These are phyloP conservation scores for Ridgeia piscesae DNA, from an alignment of 1,140 invertebrate genomes.

Conservation along the genomic window DNA sequence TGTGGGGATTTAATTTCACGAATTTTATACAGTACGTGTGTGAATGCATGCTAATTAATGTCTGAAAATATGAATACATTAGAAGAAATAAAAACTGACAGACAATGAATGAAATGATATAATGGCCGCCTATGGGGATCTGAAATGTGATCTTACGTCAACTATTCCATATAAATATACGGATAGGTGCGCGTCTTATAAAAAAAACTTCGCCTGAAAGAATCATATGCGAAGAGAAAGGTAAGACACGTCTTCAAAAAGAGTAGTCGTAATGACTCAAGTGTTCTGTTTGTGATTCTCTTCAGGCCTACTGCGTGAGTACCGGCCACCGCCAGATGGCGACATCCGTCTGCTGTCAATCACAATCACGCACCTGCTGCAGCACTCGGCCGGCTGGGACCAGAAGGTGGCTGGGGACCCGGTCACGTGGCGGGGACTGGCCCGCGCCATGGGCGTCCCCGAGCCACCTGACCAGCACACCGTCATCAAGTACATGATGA, in stretches of 20 bases:
- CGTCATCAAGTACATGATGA: constrained; percentile 40
- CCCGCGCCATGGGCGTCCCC: not conserved
- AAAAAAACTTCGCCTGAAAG: too few relatives aligned
- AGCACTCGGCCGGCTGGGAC: constrained; percentile 50
- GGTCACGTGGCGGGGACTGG: constrained; percentile 33
- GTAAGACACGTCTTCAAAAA: not conserved
- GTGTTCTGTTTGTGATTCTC: not conserved
- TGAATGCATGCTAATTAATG: too few relatives aligned
- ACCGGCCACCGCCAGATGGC: constrained; percentile 29
- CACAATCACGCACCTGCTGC: constrained; percentile 43
- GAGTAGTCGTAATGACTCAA: not conserved
- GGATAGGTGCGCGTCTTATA: too few relatives aligned
- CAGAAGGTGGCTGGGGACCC: constrained; percentile 42
- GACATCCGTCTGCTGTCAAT: constrained; percentile 36
- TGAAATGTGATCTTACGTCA: too few relatives aligned
- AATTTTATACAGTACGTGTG: too few relatives aligned
- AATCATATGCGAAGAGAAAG: too few relatives aligned
- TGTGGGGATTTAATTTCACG: too few relatives aligned
- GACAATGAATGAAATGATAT: too few relatives aligned
- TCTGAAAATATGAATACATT: too few relatives aligned
- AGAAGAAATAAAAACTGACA: too few relatives aligned
- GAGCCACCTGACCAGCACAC: not conserved
- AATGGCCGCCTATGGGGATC: too few relatives aligned
- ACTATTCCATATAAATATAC: too few relatives aligned
- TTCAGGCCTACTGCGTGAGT: constrained; percentile 27